Conservation (phyloP, 2,888 invertebrate genomes). For the Tenthredo distinguenda region DNA sequence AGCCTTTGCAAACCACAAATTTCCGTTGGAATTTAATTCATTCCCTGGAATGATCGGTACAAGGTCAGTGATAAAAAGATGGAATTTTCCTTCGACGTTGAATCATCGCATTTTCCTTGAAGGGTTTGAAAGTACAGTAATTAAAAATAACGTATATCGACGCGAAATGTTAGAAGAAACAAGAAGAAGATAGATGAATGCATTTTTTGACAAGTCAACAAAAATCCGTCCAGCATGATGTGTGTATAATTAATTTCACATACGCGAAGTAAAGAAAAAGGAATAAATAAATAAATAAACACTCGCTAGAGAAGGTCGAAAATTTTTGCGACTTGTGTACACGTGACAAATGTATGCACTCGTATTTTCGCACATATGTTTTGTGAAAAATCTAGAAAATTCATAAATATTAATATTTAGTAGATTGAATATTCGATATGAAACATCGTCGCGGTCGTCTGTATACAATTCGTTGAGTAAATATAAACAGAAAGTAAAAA, state of each 20-base stretch:
- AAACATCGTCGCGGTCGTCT: background rate
- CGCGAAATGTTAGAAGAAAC: background rate
- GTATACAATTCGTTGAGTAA: background rate
- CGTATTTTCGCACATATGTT: background rate
- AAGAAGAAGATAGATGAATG: background rate
- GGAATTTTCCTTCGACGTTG: background rate
- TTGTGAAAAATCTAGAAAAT: background rate
- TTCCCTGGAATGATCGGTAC: background rate
- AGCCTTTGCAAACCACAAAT: background rate
- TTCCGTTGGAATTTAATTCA: background rate
- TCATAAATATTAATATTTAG: background rate
- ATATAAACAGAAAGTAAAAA: constrained; percentile 4
- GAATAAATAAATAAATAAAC: background rate
- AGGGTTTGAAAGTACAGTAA: background rate
- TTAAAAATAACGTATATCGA: background rate
- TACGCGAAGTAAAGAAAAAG: background rate
- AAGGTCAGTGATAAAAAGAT: background rate
- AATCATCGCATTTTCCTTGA: background rate
- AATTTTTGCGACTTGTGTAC: background rate
- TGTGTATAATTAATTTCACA: background rate
- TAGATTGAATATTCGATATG: background rate
- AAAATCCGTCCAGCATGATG: background rate
- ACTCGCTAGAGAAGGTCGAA: background rate
- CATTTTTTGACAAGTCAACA: background rate
- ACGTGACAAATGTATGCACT: background rate